These are phyloP conservation scores for Nothocercus nigrocapillus DNA, from an alignment of 2,113 vertebrate genomes.

Conservation along the genomic window DNA sequence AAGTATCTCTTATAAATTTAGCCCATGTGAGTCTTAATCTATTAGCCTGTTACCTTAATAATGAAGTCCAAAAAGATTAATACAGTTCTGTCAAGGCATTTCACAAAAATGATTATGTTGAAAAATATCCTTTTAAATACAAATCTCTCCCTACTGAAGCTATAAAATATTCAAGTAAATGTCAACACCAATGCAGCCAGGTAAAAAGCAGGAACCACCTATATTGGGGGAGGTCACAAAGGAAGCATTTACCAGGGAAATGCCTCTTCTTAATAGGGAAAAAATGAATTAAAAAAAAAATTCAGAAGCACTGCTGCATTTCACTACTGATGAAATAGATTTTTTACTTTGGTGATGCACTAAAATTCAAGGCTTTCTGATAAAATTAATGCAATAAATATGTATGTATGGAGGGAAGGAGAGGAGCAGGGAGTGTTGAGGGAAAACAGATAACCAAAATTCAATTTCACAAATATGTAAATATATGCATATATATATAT, in stretches of 20 bases:
- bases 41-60: neutral
- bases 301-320: neutral
- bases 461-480: neutral
- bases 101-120: neutral
- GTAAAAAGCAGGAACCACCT: slow-evolving; percentile 8
- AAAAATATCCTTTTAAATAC: neutral
- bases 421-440: neutral
- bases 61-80: neutral
- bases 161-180: slow-evolving; percentile 15
- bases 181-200: neutral
- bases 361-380: slow-evolving; percentile 19
- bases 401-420: neutral
- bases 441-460: neutral
- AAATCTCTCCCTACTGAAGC: neutral
- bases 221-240: neutral
- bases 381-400: slow-evolving; percentile 46
- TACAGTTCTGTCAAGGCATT: rapidly evolving
- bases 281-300: rapidly evolving
- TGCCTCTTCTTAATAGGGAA: neutral
- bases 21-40: neutral
- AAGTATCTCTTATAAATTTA: neutral
- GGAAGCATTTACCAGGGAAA: slow-evolving; percentile 8
- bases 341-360: neutral
- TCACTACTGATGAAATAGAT: neutral
- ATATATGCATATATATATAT: neutral